Base-by-base conservation (phyloP, 2,113 vertebrate genomes). In the Parotia lawesii region DNA sequence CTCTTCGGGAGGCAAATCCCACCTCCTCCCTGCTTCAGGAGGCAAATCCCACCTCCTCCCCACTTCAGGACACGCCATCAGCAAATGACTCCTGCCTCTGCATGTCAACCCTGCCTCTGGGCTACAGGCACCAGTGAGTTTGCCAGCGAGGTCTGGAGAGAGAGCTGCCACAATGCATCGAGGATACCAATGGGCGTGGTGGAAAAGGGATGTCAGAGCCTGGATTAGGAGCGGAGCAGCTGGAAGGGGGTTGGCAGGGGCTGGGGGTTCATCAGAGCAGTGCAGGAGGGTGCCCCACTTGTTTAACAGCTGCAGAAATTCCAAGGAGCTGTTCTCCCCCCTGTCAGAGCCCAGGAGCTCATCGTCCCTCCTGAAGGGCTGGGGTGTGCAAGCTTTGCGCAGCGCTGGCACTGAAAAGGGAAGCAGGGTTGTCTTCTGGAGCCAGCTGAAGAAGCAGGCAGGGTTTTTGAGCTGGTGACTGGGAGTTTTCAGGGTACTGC, bases 211-310 rank as follows among this genome's bases (percentile, higher is more conserved):
- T 65, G 48, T 13, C 33, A 13, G 65, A 71, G 40, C 35, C 73
- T 56, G 70, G n/a, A 65, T 40, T 60, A 53, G 62, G 58, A 91
- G 37, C 0, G 0, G 48, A 82, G 58, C 78, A 87, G 66, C 70
- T 89, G 85, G 53, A 72, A 87, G 53, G 4, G 35, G 56, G 4
- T n/a, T 13, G 45, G 15, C 67, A 65, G 40, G 33, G 29, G 3
- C 40, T 5, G 4, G 27, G 7, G 54, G 9, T 9, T 67, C 2
- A 2, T 20, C 0, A 0, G 40, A 51, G 25, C 3, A 1, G 62
- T 25, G 19, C 40, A 54, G 85, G 23, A 74, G 25, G 22, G 40
- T 56, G 53, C 15, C 48, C 20, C 65, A 56, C 38, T 84, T 58
- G 38, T n/a, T 71, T 31, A 87, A 74, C 61, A 67, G 69, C 53